A percentile compares a stretch with the other conserved stretches of the same genome.
These are phyloP conservation scores for Epinephelus cyanopodus DNA, from an alignment of 2,113 vertebrate species.

Conservation along the genomic window DNA sequence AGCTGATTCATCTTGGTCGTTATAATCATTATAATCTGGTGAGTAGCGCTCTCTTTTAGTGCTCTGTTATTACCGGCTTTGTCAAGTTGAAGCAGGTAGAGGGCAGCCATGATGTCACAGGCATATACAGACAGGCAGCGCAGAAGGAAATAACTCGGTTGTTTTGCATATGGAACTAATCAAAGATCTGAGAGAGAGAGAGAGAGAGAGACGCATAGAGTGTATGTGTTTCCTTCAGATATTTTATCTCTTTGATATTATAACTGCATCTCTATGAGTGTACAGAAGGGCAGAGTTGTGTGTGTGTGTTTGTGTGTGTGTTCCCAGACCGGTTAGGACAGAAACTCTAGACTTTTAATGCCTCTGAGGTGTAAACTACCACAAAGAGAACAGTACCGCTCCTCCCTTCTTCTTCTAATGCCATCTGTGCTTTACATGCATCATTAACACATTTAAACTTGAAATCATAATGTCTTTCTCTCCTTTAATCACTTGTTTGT, in stretches of 20 bases:
- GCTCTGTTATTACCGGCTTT: constrained; percentile 66
- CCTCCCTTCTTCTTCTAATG: neutral
- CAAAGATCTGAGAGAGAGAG: constrained; percentile 39
- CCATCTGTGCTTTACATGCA: neutral
- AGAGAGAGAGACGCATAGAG: neutral
- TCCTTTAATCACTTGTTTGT: constrained; percentile 15
- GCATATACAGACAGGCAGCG: constrained; percentile 54
- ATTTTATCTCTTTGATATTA: constrained; percentile 34
- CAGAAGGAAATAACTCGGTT: constrained; percentile 19
- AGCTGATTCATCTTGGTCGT: constrained; percentile 29
- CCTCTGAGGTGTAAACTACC: constrained; percentile 27
- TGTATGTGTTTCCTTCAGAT: neutral
- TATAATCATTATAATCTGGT: constrained; percentile 61
- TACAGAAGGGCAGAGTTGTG: neutral
- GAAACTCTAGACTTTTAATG: constrained; percentile 50
- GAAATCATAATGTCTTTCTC: neutral
- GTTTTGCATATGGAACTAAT: constrained; percentile 47
- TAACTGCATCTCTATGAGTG: neutral
- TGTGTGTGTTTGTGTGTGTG: constrained; percentile 7
- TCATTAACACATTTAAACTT: constrained; percentile 14
- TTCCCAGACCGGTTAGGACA: constrained; percentile 40
- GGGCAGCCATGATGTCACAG: constrained; percentile 45
- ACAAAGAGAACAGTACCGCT: constrained; percentile 40
- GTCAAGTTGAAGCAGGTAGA: constrained; percentile 69
- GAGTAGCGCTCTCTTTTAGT: constrained; percentile 32